Percentiles rank a stretch among this genome's conserved stretches.
phyloP scores from a whole-genome alignment of 2,888 invertebrate genomes.

The Pyrrhosoma nymphula region DNA sequence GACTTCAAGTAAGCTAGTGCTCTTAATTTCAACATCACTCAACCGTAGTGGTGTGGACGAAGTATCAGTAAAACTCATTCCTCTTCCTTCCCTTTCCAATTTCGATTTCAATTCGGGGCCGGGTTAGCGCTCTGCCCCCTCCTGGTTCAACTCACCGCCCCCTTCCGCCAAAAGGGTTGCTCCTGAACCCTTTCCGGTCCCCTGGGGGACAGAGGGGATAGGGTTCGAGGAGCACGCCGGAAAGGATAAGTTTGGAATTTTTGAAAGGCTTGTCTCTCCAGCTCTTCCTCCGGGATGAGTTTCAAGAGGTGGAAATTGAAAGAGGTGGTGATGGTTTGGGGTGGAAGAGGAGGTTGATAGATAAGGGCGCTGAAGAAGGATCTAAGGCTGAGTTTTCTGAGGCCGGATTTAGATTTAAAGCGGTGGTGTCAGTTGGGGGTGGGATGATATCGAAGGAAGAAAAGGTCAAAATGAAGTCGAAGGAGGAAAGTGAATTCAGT shows the following conservation, averaged over 20 bases:
- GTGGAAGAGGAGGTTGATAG: too few species aligned
- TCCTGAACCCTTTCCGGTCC: neutral
- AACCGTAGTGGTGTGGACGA: neutral
- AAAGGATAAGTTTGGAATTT: conserved; percentile 53
- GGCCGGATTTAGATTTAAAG: neutral
- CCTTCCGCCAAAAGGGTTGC: neutral
- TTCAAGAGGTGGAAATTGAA: conserved; percentile 52
- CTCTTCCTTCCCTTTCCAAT: neutral
- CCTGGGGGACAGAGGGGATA: neutral
- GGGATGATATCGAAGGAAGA: neutral
- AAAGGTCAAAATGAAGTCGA: too few species aligned
- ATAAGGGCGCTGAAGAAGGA: neutral
- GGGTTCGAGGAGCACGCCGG: neutral
- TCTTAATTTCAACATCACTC: neutral
- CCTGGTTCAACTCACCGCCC: neutral
- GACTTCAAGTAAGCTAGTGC: too few species aligned
- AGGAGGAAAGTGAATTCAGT: too few species aligned
- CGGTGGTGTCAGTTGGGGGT: neutral
- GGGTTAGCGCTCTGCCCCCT: neutral
- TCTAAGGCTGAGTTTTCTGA: neutral
- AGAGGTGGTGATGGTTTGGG: conserved; percentile 10
- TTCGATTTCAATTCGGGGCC: neutral
- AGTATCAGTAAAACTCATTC: neutral
- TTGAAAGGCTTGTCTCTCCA: neutral
- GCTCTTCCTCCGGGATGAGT: neutral